Percentiles rank a stretch among this genome's conserved stretches.
Evolutionary conservation across 2,888 invertebrate species (phyloP).

Genomic region (Sympetrum striolatum): DNA sequence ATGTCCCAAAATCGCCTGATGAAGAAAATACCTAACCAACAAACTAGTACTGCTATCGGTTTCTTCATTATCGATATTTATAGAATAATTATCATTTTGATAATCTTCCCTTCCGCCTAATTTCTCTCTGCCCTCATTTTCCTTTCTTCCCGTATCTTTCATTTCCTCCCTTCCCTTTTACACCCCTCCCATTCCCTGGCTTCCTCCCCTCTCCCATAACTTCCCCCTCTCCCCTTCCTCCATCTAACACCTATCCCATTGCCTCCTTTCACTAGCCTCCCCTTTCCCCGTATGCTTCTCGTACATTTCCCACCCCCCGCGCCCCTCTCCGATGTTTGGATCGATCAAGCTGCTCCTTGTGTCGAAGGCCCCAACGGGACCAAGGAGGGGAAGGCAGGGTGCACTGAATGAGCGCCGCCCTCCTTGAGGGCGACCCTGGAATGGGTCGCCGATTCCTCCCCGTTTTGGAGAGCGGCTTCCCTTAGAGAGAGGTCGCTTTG

Average conservation of each 20-base stretch:
- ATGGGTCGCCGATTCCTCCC: not conserved
- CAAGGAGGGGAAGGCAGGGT: not conserved
- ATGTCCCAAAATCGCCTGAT: no score
- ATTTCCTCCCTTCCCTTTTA: not conserved
- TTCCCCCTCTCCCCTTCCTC: not conserved
- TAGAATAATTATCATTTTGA: no score
- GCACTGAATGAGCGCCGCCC: not conserved
- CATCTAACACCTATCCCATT: not conserved
- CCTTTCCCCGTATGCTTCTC: no score
- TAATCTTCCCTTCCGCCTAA: no score
- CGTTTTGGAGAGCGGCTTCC: not conserved
- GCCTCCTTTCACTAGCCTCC: not conserved
- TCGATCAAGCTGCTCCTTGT: conserved; percentile 27
- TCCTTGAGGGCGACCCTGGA: not conserved
- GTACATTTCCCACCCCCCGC: no score
- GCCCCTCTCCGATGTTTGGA: not conserved
- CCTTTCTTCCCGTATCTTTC: not conserved
- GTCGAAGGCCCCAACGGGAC: not conserved
- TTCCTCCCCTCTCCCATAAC: not conserved
- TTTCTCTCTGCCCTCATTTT: no score
- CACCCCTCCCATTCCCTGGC: not conserved
- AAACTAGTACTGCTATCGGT: no score
- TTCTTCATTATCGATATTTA: no score
- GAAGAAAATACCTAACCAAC: no score
- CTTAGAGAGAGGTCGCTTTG: not conserved